Percentiles rank a stretch among this genome's conserved stretches.
Evolutionary conservation across 2,888 invertebrate species (phyloP).

Genomic region (Trichopria drosophilae): DNA sequence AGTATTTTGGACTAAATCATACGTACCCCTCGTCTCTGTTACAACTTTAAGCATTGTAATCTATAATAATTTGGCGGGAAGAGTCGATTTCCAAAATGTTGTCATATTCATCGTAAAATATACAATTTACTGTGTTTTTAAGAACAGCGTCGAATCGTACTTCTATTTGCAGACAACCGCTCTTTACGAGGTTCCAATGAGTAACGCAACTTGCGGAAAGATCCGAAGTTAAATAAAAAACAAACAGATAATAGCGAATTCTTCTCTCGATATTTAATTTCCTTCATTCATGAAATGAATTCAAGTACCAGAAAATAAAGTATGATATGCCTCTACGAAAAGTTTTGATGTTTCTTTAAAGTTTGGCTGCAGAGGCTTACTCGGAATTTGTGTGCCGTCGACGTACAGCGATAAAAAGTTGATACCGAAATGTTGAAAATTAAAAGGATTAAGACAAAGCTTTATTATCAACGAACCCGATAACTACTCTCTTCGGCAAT

Average conservation of each 20-base stretch:
- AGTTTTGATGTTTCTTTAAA: conserved; percentile 22
- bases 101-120: conserved; percentile 43
- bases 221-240: too few species aligned
- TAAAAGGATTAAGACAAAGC: too few species aligned
- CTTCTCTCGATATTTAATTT: conserved; percentile 27
- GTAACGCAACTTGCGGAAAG: conserved; percentile 29
- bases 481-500: too few species aligned
- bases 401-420: conserved; percentile 27
- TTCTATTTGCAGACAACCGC: conserved; percentile 40
- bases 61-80: conserved; percentile 10
- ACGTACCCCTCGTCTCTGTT: too few species aligned
- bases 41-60: neutral
- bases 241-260: conserved; percentile 37
- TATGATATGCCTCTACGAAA: conserved; percentile 40
- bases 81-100: conserved; percentile 44
- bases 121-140: conserved; percentile 31
- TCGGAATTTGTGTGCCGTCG: conserved; percentile 33
- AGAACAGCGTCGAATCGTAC: conserved; percentile 34
- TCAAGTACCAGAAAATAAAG: conserved; percentile 36
- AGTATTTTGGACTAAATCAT: too few species aligned
- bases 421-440: conserved; percentile 1
- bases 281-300: conserved; percentile 36
- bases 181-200: conserved; percentile 34
- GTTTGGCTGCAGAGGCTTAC: conserved; percentile 35
- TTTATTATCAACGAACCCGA: too few species aligned